These are phyloP conservation scores for Bubo scandiacus DNA, from an alignment of 2,113 vertebrate species.

Conservation along the genomic window DNA sequence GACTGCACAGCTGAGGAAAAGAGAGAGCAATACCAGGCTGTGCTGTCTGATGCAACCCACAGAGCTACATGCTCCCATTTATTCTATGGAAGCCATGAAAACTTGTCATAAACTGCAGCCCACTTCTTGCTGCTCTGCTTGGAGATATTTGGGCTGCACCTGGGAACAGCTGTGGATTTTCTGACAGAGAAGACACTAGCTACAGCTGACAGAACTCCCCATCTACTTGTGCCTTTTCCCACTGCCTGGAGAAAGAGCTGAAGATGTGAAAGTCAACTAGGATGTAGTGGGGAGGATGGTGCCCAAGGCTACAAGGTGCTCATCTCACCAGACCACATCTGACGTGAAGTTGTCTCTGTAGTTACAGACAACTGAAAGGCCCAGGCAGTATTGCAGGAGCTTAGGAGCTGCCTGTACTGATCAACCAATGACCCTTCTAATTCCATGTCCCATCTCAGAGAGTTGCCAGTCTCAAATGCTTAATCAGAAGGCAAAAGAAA, in stretches of 20 bases:
- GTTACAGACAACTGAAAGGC: background rate
- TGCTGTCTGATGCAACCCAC: background rate
- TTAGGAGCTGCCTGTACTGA: background rate
- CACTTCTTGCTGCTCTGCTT: background rate
- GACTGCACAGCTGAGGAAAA: background rate
- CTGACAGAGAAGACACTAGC: background rate
- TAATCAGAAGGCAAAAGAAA: background rate
- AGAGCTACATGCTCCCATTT: background rate
- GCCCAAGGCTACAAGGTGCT: background rate
- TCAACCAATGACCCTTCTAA: background rate
- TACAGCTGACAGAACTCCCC: background rate
- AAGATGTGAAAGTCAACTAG: background rate
- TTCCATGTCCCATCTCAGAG: background rate
- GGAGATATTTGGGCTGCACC: background rate
- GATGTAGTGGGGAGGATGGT: background rate
- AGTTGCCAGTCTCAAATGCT: background rate
- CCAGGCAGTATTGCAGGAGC: background rate
- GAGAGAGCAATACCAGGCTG: background rate
- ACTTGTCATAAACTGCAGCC: background rate
- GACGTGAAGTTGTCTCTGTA: background rate
- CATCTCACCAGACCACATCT: background rate
- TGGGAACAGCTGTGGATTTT: background rate
- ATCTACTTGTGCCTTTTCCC: background rate
- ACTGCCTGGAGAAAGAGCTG: background rate
- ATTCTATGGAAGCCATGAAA: background rate